phyloP scores from a whole-genome alignment of 2,797 vertebrate genomes.

The Gastrophryne carolinensis region DNA sequence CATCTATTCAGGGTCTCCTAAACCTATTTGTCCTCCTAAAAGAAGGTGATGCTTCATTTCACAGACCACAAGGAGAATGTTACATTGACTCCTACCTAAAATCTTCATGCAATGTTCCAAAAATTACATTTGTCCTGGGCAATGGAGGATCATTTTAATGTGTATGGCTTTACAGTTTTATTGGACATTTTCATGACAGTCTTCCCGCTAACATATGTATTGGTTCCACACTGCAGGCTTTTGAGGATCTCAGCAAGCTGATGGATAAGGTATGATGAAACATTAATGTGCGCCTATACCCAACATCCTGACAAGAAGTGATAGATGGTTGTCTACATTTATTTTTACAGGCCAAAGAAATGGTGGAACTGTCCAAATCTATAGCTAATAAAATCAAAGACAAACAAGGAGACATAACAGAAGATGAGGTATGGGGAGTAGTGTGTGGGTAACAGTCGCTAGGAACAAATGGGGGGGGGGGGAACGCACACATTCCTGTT shows the following conservation, averaged over 20 bases:
- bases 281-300: not conserved
- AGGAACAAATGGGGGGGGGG: not conserved
- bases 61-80: too few species aligned
- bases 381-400: conserved; percentile 98
- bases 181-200: too few species aligned
- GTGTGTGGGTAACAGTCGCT: not conserved
- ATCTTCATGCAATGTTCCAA: too few species aligned
- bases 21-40: too few species aligned
- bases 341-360: conserved; percentile 90
- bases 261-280: conserved; percentile 89
- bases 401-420: conserved; percentile 95
- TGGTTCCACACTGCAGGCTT: conserved; percentile 77
- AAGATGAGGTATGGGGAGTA: conserved; percentile 84
- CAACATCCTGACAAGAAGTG: conserved; percentile 16
- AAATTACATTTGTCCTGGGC: too few species aligned
- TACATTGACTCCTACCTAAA: too few species aligned
- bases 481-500: conserved; percentile 14
- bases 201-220: too few species aligned
- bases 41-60: too few species aligned
- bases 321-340: conserved; percentile 43
- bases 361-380: conserved; percentile 95
- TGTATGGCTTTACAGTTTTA: too few species aligned
- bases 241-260: conserved; percentile 96
- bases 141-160: too few species aligned
- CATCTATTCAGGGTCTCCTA: too few species aligned